Evolutionary conservation across 1,140 invertebrate genomes (phyloP), one percentile per base, ranked within the genome.

Genomic region (Lepidotrigona ventralis): DNA sequence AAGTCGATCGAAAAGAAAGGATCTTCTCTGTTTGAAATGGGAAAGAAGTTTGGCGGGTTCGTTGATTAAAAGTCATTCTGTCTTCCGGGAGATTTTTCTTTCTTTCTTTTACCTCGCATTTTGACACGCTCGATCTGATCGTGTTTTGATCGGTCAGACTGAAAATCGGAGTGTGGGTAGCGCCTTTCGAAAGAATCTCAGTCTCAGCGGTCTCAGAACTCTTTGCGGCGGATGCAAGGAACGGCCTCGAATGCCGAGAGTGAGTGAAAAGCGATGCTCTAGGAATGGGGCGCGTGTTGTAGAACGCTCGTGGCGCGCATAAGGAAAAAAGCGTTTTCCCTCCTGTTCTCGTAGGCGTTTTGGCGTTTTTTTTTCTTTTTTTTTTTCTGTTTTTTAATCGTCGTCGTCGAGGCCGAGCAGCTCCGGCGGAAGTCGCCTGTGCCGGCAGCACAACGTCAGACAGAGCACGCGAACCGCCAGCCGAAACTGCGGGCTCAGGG

Each of bases 401-500:
- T 97, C 97, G 93, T 96, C 96, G 92, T 97, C 97, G 95, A 98
- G 96, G 86, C 96, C 97, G 88, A 97, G 96, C 68, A 98, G 95
- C 93, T 97, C 97, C 79, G 97, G 97, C 93, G 97, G 97, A 92
- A 97, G 95, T 92, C 96, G 95, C 84, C 96, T 95, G 90, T 97
- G 96, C 80, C 97, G 96, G 94, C 98, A 98, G 93, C 97, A 98
- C 84, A 98, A 95, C n/a, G 97, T 98, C 93, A 98, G 95, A 94
- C 98, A 98, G 89, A 99, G 96, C 87, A 98, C 96, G 86, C 97
- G 95, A 78, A 98, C 95, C 46, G 98, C 97, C 71, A 98, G 95
- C 75, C 98, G 96, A 94, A 99, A 99, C 92, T 98, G 97, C 26
- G 97, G 97, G 94, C 98, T 98, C 92, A 99, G 95, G 58, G 96